phyloP scores from a whole-genome alignment of 2,113 vertebrate genomes.

The Rhynchopsitta pachyrhyncha region DNA sequence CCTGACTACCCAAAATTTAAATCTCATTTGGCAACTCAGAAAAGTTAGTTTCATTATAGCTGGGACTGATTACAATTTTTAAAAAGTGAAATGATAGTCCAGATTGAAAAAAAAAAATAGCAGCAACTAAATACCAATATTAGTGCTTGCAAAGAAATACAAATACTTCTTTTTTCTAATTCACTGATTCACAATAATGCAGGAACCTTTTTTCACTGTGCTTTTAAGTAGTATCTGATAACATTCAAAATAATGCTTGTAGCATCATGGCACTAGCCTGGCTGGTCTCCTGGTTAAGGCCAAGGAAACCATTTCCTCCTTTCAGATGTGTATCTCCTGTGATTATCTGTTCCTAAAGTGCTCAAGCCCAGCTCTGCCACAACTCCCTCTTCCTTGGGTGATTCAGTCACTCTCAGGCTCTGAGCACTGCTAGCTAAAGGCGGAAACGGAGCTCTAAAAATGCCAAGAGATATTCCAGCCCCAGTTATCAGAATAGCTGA shows the following conservation, averaged over 20 bases:
- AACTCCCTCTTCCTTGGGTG: not conserved
- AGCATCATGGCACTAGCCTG: not conserved
- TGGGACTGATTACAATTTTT: not conserved
- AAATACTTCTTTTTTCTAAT: not conserved
- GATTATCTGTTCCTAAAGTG: not conserved
- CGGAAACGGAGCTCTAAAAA: not conserved
- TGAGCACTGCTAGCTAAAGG: not conserved
- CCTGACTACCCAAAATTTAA: constrained; percentile 22
- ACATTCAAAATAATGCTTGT: not conserved
- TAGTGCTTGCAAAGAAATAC: not conserved
- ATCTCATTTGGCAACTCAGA: constrained; percentile 3
- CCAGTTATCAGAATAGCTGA: not conserved
- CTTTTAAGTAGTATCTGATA: not conserved
- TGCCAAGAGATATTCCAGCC: not conserved
- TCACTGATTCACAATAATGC: not conserved
- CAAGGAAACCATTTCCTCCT: not conserved
- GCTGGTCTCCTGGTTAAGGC: not conserved
- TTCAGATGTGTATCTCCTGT: not conserved
- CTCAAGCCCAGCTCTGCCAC: not conserved
- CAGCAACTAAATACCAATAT: not conserved
- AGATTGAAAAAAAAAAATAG: not conserved
- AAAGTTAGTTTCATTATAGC: not conserved
- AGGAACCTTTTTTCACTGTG: not conserved
- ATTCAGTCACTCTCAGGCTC: not conserved
- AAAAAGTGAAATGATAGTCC: not conserved